Base-by-base conservation (phyloP, 2,888 invertebrate species). In the Antheraea yamamai region DNA sequence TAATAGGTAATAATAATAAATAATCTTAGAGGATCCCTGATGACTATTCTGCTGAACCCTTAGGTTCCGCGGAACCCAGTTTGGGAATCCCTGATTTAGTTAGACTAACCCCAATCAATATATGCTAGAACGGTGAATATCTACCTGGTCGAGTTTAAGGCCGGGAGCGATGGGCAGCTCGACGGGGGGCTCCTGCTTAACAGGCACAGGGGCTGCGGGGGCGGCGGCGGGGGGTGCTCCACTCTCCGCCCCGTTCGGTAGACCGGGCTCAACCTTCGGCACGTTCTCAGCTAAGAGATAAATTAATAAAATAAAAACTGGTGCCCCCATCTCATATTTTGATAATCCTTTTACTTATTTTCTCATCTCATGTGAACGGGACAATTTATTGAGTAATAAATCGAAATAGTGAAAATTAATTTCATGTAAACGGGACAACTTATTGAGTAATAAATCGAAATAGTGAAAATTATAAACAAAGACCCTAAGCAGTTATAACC, bases 81-180 rank as follows among this genome's bases (percentile, higher is more conserved):
- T 30, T 30, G 30, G 30, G 30, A 30, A 30, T 30, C 30, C 30
- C 30, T 30, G 30, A 30, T 30, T 30, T 30, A 30, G 30, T 30
- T 30, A 30, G 30, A 30, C 30, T 30, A 30, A 30, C 58, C 18
- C 58, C 18, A 23, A 61, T 12, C 16, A 23, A 16, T 18, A 7
- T 70, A 52, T 23, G 20, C 47, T 26, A 52, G 18, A 16, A 47
- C 14, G 0, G 18, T 4, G 1, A 10, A 30, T 30, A 97, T 98
- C 95, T 98, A 97, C 98, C 95, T 98, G 98, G 93, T 98, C 98
- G 26, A 98, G 94, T 88, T 98, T 98, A 75, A 99, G 95, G 0
- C 98, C 98, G 81, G 98, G 98, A 77, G 96, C 96, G 61, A 95
- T 94, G 20, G 94, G 94, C 4, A 95, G 90, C 68, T 95, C 95